phyloP scores from a whole-genome alignment of 2,888 invertebrate species.

The Erannis defoliaria region DNA sequence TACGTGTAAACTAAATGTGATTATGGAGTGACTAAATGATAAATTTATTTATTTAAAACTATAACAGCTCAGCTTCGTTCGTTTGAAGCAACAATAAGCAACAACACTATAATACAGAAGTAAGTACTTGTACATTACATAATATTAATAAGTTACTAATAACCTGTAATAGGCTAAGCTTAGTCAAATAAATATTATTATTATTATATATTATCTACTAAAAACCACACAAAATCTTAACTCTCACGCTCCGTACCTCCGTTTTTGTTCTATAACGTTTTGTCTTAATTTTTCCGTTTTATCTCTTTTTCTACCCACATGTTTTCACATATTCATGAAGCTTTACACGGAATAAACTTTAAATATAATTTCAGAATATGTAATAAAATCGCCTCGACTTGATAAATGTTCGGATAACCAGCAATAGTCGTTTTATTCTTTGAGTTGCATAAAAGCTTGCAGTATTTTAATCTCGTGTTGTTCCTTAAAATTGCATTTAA shows the following conservation, averaged over 20 bases:
- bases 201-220: too few relatives aligned
- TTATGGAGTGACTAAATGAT: too few relatives aligned
- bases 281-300: background rate
- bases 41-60: too few relatives aligned
- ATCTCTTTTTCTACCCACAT: constrained; percentile 22
- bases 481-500: background rate
- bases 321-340: constrained; percentile 12
- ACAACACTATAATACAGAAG: too few relatives aligned
- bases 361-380: constrained; percentile 18
- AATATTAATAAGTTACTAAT: too few relatives aligned
- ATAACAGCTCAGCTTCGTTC: too few relatives aligned
- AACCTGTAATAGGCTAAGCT: too few relatives aligned
- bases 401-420: constrained; percentile 24
- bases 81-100: too few relatives aligned
- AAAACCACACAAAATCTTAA: background rate
- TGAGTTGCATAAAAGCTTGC: background rate
- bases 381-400: constrained; percentile 4
- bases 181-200: too few relatives aligned
- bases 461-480: background rate
- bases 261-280: background rate
- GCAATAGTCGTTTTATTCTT: constrained; percentile 5
- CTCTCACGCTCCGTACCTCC: background rate
- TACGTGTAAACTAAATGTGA: too few relatives aligned
- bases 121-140: too few relatives aligned
- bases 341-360: constrained; percentile 15